Base-by-base conservation (phyloP, 2,797 vertebrate species). In the Amblyraja radiata region DNA sequence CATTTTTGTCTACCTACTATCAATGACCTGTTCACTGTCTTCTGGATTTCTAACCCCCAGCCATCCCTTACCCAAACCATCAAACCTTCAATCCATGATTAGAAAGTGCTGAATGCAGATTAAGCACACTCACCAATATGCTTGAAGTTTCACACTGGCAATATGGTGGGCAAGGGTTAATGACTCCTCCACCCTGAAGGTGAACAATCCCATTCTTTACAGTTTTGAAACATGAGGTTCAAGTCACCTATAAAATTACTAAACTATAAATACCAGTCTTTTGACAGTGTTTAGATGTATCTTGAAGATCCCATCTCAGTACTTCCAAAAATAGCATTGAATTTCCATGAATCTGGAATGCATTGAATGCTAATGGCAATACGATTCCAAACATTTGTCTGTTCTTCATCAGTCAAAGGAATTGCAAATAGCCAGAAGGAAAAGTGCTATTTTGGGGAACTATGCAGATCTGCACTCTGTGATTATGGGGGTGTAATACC, bases 271-370 rank as follows among this genome's bases (percentile, higher is more conserved):
- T 88, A 32, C 63, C 6, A 88, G 32, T 36, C n/a, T 68, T 88
- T 36, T 65, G n/a, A 88, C 28, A 10, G 14, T 68, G 63, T 36
- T 88, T 68, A 88, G n/a, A 21, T 36, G 1, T 68, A 8, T 32
- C n/a, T 88, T 68, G 1, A 13, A 63, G 83, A 73, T 39, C 13
- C 39, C 88, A 18, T 54, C 46, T 46, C 71, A 13, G 36, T 76
- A 58, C 76, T 92, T 92, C 73, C 25, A 54, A 54, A 88, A 36
- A 92, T 76, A 92, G 71, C 36, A 54, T 74, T 16, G 32, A 91
- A 46, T 91, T 86, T 91, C 23, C 21, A 74, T 68, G 25, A 54
- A 36, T 4, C 21, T 54, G 65, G 4, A 28, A 74, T 74, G 46
- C 73, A 74, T 74, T 74, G 71, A 76, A 46, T 76, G 90, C 58